phyloP scores from a whole-genome alignment of 2,113 vertebrate genomes.

The Triplophysa rosa region DNA sequence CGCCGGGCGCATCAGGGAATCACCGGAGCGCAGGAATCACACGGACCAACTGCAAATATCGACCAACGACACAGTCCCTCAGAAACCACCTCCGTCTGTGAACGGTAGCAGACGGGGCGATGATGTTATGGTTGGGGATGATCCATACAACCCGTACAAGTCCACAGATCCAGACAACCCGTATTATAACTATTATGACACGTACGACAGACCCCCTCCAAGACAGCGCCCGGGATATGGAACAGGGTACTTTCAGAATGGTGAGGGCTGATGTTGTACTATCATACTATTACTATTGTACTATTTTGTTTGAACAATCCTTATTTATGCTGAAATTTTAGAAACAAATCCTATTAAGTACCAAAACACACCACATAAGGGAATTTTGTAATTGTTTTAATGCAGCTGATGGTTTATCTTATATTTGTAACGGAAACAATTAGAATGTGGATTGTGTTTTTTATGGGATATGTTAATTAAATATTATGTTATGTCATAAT shows the following conservation, averaged over 20 bases:
- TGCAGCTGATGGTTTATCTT: too few species aligned
- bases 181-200: constrained; percentile 93
- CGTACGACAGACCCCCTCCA: constrained; percentile 83
- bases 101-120: constrained; percentile 42
- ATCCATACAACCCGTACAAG: constrained; percentile 92
- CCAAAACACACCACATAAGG: too few species aligned
- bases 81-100: too few species aligned
- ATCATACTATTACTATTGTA: too few species aligned
- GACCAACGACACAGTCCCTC: background rate
- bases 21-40: constrained; percentile 57
- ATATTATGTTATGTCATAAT: too few species aligned
- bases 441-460: too few species aligned
- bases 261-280: constrained; percentile 72
- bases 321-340: too few species aligned
- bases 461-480: too few species aligned
- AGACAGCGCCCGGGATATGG: constrained; percentile 87
- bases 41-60: constrained; percentile 50
- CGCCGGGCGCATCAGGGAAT: constrained; percentile 60
- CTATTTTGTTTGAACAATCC: too few species aligned
- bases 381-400: too few species aligned
- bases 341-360: too few species aligned
- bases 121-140: constrained; percentile 90
- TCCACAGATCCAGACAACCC: constrained; percentile 88
- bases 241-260: constrained; percentile 90
- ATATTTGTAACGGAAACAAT: too few species aligned